phyloP scores from a whole-genome alignment of 2,888 invertebrate genomes.

The Lepidonotus clava region DNA sequence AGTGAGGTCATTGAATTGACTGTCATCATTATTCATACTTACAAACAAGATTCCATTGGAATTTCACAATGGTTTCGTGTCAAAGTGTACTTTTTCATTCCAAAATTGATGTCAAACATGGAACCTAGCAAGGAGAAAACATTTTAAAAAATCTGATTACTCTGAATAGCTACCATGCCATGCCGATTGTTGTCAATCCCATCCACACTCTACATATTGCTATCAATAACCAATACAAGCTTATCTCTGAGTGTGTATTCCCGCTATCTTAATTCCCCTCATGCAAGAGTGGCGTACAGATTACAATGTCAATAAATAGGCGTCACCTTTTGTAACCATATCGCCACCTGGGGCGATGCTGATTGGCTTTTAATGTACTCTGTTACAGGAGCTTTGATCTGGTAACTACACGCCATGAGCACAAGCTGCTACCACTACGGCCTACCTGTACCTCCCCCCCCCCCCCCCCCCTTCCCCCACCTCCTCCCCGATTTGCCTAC shows the following conservation, averaged over 20 bases:
- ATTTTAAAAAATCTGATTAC: too few relatives aligned
- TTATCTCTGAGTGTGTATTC: conserved; percentile 26
- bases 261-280: conserved; percentile 18
- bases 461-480: neutral
- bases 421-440: conserved; percentile 36
- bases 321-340: conserved; percentile 9
- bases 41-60: too few relatives aligned
- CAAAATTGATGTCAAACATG: too few relatives aligned
- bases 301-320: conserved; percentile 19
- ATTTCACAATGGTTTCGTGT: too few relatives aligned
- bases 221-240: neutral
- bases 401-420: too few relatives aligned
- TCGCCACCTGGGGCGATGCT: conserved; percentile 10
- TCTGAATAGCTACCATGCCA: too few relatives aligned
- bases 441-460: neutral
- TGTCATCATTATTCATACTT: too few relatives aligned
- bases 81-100: too few relatives aligned
- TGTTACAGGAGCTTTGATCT: neutral
- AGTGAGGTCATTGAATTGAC: too few relatives aligned
- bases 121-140: too few relatives aligned
- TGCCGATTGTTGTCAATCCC: too few relatives aligned
- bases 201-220: neutral
- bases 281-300: neutral
- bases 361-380: conserved; percentile 51
- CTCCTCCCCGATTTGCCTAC: neutral